Conservation (phyloP, 2,797 vertebrate genomes). For the Rhinichthys osculus region DNA sequence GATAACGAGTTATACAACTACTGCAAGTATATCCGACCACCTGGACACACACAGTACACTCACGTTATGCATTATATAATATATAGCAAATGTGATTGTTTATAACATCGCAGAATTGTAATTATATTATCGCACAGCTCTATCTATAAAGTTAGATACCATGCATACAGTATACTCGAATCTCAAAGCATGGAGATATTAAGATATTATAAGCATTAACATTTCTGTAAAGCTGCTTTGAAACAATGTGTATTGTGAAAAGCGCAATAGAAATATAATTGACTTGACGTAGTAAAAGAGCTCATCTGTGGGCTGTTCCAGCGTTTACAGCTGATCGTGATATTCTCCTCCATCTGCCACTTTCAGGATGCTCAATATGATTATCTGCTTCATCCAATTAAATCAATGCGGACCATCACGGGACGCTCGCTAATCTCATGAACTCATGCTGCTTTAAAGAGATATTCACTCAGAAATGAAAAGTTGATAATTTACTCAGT, state of each 20-base stretch:
- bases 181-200: not conserved
- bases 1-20: not conserved
- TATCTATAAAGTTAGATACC: not conserved
- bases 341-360: constrained; percentile 67
- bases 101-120: not conserved
- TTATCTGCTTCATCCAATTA: constrained; percentile 68
- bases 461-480: not conserved
- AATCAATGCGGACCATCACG: constrained; percentile 46
- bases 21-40: not conserved
- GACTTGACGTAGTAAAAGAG: not conserved
- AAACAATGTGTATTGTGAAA: not conserved
- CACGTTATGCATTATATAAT: not conserved
- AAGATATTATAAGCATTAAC: not conserved
- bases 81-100: not conserved
- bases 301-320: not conserved
- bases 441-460: constrained; percentile 36
- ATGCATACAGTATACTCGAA: too few relatives aligned
- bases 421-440: constrained; percentile 40
- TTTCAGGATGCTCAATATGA: constrained; percentile 64
- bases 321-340: too few relatives aligned
- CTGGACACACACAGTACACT: not conserved
- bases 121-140: not conserved
- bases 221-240: not conserved
- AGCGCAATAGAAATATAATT: not conserved
- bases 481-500: not conserved